A percentile compares a stretch with the other conserved stretches of the same genome.
These are phyloP conservation scores for Muscicapa adusta DNA, from an alignment of 2,113 vertebrate species.

Conservation along the genomic window DNA sequence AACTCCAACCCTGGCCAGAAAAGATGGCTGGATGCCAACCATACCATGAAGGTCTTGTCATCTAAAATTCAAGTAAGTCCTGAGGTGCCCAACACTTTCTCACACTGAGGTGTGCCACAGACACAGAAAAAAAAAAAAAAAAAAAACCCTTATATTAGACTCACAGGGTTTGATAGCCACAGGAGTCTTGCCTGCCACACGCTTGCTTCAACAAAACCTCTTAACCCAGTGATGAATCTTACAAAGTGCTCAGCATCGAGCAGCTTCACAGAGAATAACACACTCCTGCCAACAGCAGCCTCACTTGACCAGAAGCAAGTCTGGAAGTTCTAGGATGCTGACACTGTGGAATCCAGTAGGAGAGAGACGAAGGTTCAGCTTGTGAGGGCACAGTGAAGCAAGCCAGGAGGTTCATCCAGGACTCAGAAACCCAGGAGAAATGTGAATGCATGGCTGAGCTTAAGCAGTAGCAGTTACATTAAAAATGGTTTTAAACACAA, in stretches of 20 bases:
- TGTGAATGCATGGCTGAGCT: background rate
- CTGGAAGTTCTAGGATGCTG: background rate
- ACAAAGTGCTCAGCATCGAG: background rate
- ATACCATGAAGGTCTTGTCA: background rate
- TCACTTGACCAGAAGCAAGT: background rate
- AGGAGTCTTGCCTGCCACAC: background rate
- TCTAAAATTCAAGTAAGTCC: background rate
- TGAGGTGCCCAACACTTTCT: background rate
- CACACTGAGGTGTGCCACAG: background rate
- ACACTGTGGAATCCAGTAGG: background rate
- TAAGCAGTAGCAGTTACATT: background rate
- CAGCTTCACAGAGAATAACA: background rate
- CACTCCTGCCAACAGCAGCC: background rate
- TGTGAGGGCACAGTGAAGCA: background rate
- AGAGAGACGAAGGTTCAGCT: background rate
- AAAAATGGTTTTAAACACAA: background rate
- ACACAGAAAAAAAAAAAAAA: background rate
- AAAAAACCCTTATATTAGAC: background rate
- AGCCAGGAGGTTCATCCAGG: background rate
- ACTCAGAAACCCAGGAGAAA: background rate
- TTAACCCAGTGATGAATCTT: background rate
- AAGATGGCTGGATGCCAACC: background rate
- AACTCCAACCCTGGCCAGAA: background rate
- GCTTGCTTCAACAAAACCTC: background rate
- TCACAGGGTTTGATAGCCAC: background rate